Conservation (phyloP, 2,888 invertebrate genomes). For the Clepsis dumicolana region DNA sequence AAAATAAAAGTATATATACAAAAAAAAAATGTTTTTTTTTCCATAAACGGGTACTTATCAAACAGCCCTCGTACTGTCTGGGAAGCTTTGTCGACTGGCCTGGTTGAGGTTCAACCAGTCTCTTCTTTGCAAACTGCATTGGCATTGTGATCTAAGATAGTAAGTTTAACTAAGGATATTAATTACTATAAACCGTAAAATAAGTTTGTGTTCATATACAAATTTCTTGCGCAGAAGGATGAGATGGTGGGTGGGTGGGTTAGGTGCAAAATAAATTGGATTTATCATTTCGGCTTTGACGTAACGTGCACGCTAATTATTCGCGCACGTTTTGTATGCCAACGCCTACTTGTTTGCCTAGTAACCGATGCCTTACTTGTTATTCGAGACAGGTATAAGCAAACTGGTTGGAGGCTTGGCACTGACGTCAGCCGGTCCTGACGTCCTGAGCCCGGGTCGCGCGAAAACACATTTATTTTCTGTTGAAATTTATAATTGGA, state of each 20-base stretch:
- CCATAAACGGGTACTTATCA: too few relatives aligned
- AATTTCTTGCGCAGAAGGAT: neutral
- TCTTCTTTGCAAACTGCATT: too few relatives aligned
- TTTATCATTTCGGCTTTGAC: conserved; percentile 16
- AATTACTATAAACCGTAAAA: neutral
- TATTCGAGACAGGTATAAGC: conserved; percentile 10
- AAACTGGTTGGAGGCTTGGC: conserved; percentile 39
- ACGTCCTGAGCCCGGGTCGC: neutral
- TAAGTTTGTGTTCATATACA: too few relatives aligned
- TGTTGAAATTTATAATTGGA: conserved; percentile 13
- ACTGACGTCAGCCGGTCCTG: conserved; percentile 29
- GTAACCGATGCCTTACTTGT: conserved; percentile 13
- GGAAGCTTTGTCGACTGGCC: neutral
- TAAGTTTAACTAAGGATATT: neutral
- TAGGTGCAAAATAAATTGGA: neutral
- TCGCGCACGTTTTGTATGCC: neutral
- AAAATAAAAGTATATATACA: too few relatives aligned
- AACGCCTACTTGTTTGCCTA: conserved; percentile 15
- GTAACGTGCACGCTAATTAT: conserved; percentile 18
- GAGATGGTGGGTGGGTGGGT: neutral
- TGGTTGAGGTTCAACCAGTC: neutral
- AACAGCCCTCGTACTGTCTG: too few relatives aligned
- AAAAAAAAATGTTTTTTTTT: too few relatives aligned
- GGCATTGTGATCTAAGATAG: too few relatives aligned
- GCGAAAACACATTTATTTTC: neutral